Base-by-base conservation (phyloP, 2,113 vertebrate species). In the Coryphaenoides rupestris region DNA sequence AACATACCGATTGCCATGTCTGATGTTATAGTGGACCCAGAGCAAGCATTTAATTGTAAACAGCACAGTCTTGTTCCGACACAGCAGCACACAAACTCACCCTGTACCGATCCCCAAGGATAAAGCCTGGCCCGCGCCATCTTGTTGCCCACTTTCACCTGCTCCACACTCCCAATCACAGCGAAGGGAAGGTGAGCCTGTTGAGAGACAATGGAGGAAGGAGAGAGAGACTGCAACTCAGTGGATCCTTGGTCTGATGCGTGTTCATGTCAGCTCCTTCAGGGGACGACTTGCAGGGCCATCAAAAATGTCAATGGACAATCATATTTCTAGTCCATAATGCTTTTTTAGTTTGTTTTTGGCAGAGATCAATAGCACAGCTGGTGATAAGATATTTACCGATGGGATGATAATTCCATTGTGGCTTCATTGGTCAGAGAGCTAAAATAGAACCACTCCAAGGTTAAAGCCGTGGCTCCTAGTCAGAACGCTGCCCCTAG, bases 91-190 rank as follows among this genome's bases (percentile, higher is more conserved):
- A 74, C 53, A 10, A 58, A 77, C 93, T 92, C 83, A 98, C 96
- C 95, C 89, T 98, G 95, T 21, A 99, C 95, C 73, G 95, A 91
- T 57, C 96, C 96, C 96, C 96, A 99, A 0, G 97, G 97, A 77
- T 98, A 99, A 80, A 96, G 92, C 64, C 97, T 91, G 3, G 94
- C 97, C 84, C 94, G 91, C 79, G 96, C 93, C 91, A 95, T 90
- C 82, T 98, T 98, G 85, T 96, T 98, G 22, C 95, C 97, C 40
- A 97, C 91, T 73, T 98, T 94, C 58, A 98, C 90, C 28, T 98
- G 95, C 55, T 99, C 96, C 0, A 90, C 90, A 84, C 96, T 98
- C 83, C 96, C 96, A 0, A 99, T 92, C 65, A 99, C 96, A 1
- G 97, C 96, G 13, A 99, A 99, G 3, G 97, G 97, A 66, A 98